Conservation (phyloP, 2,113 vertebrate genomes). For the Rissa tridactyla region DNA sequence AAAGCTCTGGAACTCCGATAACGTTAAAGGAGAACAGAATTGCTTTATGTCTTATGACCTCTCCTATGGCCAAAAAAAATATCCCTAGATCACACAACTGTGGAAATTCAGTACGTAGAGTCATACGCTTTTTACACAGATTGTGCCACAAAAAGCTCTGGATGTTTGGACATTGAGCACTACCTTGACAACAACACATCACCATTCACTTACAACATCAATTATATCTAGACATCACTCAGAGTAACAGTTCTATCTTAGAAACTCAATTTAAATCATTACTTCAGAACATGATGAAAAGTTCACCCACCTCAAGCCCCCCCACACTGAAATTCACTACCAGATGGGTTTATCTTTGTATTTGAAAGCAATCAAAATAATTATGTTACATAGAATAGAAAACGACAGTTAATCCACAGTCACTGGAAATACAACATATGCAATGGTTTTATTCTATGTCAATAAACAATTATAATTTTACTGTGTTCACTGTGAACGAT, state of each 20-base stretch:
- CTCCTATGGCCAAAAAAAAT: neutral
- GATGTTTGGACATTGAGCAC: neutral
- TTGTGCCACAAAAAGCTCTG: neutral
- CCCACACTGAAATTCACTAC: neutral
- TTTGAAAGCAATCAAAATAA: slow-evolving; percentile 32
- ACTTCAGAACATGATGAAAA: neutral
- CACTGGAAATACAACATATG: neutral
- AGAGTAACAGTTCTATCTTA: neutral
- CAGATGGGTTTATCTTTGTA: neutral
- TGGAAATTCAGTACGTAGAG: neutral
- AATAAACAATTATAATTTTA: neutral
- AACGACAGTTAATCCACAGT: neutral
- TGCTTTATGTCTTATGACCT: neutral
- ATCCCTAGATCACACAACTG: neutral
- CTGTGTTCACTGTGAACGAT: neutral
- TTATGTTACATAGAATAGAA: neutral
- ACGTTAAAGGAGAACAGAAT: neutral
- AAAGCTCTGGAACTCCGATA: neutral
- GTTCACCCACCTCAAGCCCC: neutral
- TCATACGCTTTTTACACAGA: neutral
- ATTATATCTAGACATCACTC: neutral
- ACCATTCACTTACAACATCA: neutral
- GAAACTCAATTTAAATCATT: neutral
- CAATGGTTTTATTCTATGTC: neutral
- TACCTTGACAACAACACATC: neutral